These are phyloP conservation scores for Xestia c-nigrum DNA, from an alignment of 2,888 invertebrate genomes.

Conservation along the genomic window DNA sequence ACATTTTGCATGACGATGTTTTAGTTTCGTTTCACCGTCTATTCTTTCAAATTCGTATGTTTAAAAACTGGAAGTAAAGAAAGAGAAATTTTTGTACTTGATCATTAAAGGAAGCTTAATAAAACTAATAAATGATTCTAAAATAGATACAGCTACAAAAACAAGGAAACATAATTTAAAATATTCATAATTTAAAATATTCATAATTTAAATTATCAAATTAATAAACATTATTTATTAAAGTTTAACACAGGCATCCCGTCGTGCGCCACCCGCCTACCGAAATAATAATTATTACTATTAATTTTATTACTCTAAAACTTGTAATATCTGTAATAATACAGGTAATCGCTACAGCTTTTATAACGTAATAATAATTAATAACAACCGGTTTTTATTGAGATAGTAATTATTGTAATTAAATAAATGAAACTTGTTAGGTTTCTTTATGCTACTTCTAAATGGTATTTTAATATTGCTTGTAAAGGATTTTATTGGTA, in stretches of 20 bases:
- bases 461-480: slow-evolving; percentile 20
- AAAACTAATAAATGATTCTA: slow-evolving; percentile 24
- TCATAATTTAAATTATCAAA: slow-evolving; percentile 29
- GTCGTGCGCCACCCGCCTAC: slow-evolving; percentile 49
- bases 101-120: background rate
- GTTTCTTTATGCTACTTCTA: slow-evolving; percentile 10
- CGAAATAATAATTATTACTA: slow-evolving; percentile 57
- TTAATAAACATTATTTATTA: slow-evolving; percentile 61
- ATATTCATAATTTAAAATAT: slow-evolving; percentile 41
- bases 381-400: slow-evolving; percentile 39
- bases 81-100: background rate
- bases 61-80: background rate
- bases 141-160: slow-evolving; percentile 25
- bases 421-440: slow-evolving; percentile 22
- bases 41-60: background rate
- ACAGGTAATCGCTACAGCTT: slow-evolving; percentile 31
- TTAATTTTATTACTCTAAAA: slow-evolving; percentile 63
- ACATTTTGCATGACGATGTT: background rate
- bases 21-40: background rate
- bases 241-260: slow-evolving; percentile 42
- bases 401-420: slow-evolving; percentile 49
- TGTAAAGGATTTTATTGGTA: slow-evolving; percentile 28
- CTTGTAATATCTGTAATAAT: slow-evolving; percentile 56
- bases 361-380: slow-evolving; percentile 50
- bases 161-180: slow-evolving; percentile 44